phyloP scores from a whole-genome alignment of 1,140 invertebrate genomes.

The Macrocentrus cingulum region DNA sequence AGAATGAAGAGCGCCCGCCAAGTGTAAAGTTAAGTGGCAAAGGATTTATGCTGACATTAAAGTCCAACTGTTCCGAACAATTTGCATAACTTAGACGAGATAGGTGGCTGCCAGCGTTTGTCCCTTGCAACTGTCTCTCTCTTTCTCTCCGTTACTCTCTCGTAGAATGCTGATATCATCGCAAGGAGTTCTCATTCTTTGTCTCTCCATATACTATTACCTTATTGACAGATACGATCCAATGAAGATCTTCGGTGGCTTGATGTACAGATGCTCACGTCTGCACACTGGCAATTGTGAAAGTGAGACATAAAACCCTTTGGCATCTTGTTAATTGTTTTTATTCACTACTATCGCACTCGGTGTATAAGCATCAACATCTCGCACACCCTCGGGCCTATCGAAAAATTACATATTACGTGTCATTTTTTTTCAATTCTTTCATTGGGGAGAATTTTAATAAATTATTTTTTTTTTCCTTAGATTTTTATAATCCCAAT shows the following conservation, averaged over 20 bases:
- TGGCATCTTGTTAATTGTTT: not conserved
- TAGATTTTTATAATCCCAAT: no score
- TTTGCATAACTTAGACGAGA: slow-evolving; percentile 50
- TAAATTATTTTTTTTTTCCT: no score
- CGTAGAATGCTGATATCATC: no score
- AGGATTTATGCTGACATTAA: slow-evolving; percentile 55
- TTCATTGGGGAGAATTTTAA: no score
- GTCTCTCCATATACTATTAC: not conserved
- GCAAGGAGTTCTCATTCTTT: not conserved
- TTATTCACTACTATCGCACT: not conserved
- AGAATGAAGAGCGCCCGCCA: slow-evolving; percentile 16
- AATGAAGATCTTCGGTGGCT: not conserved
- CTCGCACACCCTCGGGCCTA: no score
- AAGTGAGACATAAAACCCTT: not conserved
- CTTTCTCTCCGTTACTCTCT: not conserved
- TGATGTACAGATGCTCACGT: not conserved
- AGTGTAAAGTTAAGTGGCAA: slow-evolving; percentile 56
- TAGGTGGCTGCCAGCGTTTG: not conserved
- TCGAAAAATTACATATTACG: no score
- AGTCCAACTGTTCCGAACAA: slow-evolving; percentile 55
- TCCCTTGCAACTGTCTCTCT: not conserved
- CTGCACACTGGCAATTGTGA: not conserved
- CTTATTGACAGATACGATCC: not conserved
- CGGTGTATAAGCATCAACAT: no score
- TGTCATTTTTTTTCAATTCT: no score